Percentiles rank a stretch among this genome's conserved stretches.
These are phyloP conservation scores for Andrena trimmerana DNA, from an alignment of 2,888 invertebrate genomes.

Conservation along the genomic window DNA sequence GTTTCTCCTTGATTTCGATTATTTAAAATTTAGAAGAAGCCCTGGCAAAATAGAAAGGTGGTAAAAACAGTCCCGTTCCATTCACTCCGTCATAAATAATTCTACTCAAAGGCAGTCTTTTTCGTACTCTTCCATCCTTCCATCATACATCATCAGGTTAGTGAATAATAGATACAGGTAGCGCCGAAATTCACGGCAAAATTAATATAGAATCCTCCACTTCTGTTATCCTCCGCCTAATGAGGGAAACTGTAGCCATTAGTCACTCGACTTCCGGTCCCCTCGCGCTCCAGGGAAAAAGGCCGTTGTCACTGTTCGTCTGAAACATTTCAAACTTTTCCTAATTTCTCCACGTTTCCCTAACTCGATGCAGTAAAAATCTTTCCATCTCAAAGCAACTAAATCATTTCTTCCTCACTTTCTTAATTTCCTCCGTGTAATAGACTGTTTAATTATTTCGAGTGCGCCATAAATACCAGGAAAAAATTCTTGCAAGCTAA, in stretches of 20 bases:
- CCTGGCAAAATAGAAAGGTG: neutral
- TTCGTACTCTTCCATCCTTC: constrained; percentile 42
- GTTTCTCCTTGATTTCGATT: neutral
- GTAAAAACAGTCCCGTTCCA: constrained; percentile 38
- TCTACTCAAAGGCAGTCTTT: constrained; percentile 57
- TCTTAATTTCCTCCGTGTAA: too few relatives aligned
- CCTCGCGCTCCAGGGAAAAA: neutral
- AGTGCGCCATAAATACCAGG: too few relatives aligned
- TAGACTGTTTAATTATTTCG: too few relatives aligned
- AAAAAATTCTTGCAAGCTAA: too few relatives aligned
- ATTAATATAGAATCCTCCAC: neutral
- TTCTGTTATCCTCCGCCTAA: neutral
- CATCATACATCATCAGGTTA: constrained; percentile 7
- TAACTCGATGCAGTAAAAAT: neutral
- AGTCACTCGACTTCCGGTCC: neutral
- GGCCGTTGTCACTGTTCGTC: neutral
- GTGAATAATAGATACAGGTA: constrained; percentile 22
- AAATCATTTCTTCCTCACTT: too few relatives aligned
- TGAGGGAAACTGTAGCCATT: neutral
- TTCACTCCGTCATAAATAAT: constrained; percentile 46
- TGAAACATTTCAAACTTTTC: constrained; percentile 7
- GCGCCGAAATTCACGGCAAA: neutral
- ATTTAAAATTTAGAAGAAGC: neutral
- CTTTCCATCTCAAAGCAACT: neutral
- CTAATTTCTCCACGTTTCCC: neutral